A percentile compares a stretch with the other conserved stretches of the same genome.
These are phyloP conservation scores for Entomobrya multifasciata DNA, from an alignment of 2,888 invertebrate species.

Conservation along the genomic window DNA sequence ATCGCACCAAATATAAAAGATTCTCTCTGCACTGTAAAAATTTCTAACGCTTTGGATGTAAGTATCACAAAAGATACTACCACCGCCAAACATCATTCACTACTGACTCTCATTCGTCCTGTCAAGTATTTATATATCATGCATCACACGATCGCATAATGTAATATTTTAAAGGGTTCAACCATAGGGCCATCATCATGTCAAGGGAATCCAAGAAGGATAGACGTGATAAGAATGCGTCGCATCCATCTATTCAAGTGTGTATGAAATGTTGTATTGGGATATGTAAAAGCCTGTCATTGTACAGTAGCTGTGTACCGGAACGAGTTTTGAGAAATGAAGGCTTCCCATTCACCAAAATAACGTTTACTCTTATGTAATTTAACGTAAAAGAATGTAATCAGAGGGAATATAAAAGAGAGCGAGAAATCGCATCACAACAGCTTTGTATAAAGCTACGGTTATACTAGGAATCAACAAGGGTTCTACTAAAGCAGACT, in stretches of 20 bases:
- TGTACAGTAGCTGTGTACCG: background rate
- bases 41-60: too few species aligned
- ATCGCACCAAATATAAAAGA: background rate
- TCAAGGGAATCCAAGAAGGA: slow-evolving; percentile 46
- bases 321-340: slow-evolving; percentile 3
- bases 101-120: slow-evolving; percentile 22
- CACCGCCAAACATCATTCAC: slow-evolving; percentile 45
- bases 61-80: background rate
- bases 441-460: background rate
- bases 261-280: slow-evolving; percentile 1
- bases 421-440: slow-evolving; percentile 31
- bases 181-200: slow-evolving; percentile 44
- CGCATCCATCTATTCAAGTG: slow-evolving; percentile 12
- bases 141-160: slow-evolving; percentile 37
- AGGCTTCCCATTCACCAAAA: slow-evolving; percentile 13
- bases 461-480: background rate
- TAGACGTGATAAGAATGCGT: slow-evolving; percentile 49
- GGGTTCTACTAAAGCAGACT: too few species aligned
- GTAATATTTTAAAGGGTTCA: slow-evolving; percentile 44
- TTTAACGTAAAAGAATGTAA: slow-evolving; percentile 53
- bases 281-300: background rate
- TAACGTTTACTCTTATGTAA: slow-evolving; percentile 41
- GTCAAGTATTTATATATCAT: background rate
- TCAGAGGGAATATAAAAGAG: slow-evolving; percentile 47
- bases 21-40: too few species aligned